Evolutionary conservation across 2,113 vertebrate species (phyloP), one percentile per base, ranked within the genome.

Genomic region (Nansenia antarctica): DNA sequence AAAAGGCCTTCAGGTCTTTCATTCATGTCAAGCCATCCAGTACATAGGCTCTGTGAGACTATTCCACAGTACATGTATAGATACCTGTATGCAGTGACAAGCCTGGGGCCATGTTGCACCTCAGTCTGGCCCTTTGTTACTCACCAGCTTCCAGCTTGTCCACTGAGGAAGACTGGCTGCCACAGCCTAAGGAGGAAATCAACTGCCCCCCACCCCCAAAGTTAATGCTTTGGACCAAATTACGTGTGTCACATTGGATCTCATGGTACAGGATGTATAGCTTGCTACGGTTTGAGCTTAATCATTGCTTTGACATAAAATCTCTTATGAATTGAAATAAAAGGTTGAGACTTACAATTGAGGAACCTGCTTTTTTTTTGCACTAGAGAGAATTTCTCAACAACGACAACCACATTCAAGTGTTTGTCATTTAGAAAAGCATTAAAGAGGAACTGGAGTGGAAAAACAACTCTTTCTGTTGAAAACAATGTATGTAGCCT

Each of bases 81-180:
- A 62, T 30, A 66, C 52, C 59, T 72, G 39, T 49, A 15, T 5
- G 54, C 67, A 49, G 63, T 65, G 70, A 77, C 69, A 30, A 9
- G 63, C 81, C 72, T 0, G 5, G n/a, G 76, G 80, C 70, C 52
- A 45, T 68, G 31, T 76, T 70, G 62, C 67, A 69, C 79, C 71
- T 79, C 26, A 61, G 74, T 37, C 47, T 70, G 72, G 74, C 79
- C 66, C 78, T 79, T 61, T 54, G 74, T 72, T 62, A 47, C 74
- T 65, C 74, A 80, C 82, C 78, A 62, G 78, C 69, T 77, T 74
- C 74, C 70, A 67, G 71, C 69, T 80, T 62, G 69, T 49, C 64
- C 20, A 54, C 32, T 60, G 58, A 57, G 12, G 29, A 8, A 70
- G 55, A 29, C 45, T 57, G 72, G 34, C 71, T 26, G 18, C 60